Evolutionary conservation across 1,140 invertebrate species (phyloP), one percentile per base, ranked within the genome.

Genomic region (Euschistus heros): DNA sequence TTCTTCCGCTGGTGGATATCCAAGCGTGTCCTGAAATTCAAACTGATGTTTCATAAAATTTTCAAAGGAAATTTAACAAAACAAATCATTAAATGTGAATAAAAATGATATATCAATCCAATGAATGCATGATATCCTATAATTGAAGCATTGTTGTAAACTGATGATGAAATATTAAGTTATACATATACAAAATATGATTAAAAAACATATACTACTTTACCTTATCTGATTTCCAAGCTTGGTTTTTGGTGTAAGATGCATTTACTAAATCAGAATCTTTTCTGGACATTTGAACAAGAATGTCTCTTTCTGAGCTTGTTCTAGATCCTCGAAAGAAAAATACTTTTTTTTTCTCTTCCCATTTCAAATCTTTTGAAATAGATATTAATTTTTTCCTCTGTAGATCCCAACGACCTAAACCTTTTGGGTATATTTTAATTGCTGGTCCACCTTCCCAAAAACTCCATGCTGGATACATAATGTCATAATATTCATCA

Each of bases 361-460:
- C 74, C 94, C 94, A 98, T 2, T 86, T 82, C 76, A 79, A 84
- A 37, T 84, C 77, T 64, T 85, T 74, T 17, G 86, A 82, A 18
- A 84, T 81, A 71, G 81, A 78, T 18, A 83, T 79, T 55, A 97
- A 80, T 37, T 84, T 82, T 65, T 83, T 77, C 57, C 92, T 79
- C 72, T 90, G 86, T 68, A 85, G 71, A 77, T 97, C 92, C 95
- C 95, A 98, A 57, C 91, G 78, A 0, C 94, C 94, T 63, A 98
- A 82, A 44, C 95, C 95, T 62, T 82, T 87, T 0, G 95, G 94
- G 79, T 97, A 95, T 8, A 96, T 76, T 54, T 86, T 85, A 69
- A 97, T 96, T 3, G 94, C 94, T 50, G 95, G 95, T 2, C 95
- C 95, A 54, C 95, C 94, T 78, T 93, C 91, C 94, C 94, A 97